Evolutionary conservation across 2,888 invertebrate genomes (phyloP).

Genomic region (Nephrotoma flavescens): DNA sequence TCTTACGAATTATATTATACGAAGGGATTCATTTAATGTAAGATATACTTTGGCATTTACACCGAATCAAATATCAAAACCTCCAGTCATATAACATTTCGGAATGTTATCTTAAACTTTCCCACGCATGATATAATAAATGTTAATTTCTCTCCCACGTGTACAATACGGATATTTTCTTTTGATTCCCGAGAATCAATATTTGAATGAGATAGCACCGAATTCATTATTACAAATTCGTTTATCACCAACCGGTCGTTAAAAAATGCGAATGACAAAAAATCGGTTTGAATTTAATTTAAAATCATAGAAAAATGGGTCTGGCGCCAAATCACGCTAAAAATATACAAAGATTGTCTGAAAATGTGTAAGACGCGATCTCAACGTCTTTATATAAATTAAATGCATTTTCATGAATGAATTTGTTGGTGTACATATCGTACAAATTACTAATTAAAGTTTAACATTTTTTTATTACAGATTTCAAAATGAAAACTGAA

Average conservation of each 20-base stretch:
- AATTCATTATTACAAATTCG: neutral
- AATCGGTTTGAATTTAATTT: neutral
- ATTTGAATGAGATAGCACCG: neutral
- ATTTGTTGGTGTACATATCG: neutral
- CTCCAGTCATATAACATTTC: neutral
- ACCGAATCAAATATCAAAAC: neutral
- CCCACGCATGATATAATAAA: neutral
- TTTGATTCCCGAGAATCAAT: neutral
- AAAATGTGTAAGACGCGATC: neutral
- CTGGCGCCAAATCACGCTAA: neutral
- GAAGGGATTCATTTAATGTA: neutral
- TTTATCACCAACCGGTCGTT: neutral
- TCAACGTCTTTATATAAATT: neutral
- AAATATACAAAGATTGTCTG: neutral
- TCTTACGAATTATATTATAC: neutral
- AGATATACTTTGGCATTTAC: neutral
- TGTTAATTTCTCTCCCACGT: neutral
- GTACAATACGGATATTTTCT: neutral
- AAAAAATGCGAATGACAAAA: neutral
- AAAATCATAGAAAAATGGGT: neutral
- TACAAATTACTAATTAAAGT: neutral
- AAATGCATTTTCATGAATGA: neutral
- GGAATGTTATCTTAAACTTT: neutral
- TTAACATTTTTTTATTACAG: neutral
- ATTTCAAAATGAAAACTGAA: constrained; percentile 38